Conservation (phyloP, 2,113 vertebrate species). For the Pseudopodoces humilis region DNA sequence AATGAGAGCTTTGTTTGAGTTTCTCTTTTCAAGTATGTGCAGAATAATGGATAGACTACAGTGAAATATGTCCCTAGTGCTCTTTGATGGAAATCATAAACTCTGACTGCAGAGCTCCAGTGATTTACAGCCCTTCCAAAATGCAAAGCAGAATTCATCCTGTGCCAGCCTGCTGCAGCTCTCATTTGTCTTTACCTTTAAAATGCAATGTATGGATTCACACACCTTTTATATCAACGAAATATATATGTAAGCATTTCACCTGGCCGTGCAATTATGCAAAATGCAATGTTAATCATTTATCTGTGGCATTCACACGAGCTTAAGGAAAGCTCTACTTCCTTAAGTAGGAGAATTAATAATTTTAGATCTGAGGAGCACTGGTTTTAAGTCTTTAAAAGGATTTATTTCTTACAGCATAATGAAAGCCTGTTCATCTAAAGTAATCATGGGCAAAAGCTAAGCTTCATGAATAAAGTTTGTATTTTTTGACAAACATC, state of each 20-base stretch:
- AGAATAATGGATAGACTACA: slow-evolving; percentile 44
- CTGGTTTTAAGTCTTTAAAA: slow-evolving; percentile 43
- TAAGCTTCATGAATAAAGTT: slow-evolving; percentile 32
- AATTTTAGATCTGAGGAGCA: slow-evolving; percentile 23
- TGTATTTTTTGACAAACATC: slow-evolving; percentile 23
- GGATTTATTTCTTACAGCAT: slow-evolving; percentile 41
- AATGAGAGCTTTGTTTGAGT: slow-evolving; percentile 64
- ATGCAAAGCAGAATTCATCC: slow-evolving; percentile 23
- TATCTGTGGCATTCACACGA: background rate
- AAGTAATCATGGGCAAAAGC: background rate
- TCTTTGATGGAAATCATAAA: slow-evolving; percentile 63
- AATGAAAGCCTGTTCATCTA: slow-evolving; percentile 8
- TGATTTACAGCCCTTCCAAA: slow-evolving; percentile 55
- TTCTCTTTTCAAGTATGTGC: slow-evolving; percentile 41
- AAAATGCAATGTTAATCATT: slow-evolving; percentile 18
- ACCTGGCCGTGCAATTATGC: slow-evolving; percentile 16
- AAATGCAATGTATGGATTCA: slow-evolving; percentile 13
- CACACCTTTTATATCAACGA: background rate
- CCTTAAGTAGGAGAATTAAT: slow-evolving; percentile 40
- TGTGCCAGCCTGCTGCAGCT: background rate
- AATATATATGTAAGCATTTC: background rate
- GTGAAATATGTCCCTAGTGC: slow-evolving; percentile 48
- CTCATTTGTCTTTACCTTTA: background rate
- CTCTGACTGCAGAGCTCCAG: slow-evolving; percentile 39
- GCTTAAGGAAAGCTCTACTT: slow-evolving; percentile 21